Conservation (phyloP, 2,888 invertebrate species). For the Caenorhabditis sp. region DNA sequence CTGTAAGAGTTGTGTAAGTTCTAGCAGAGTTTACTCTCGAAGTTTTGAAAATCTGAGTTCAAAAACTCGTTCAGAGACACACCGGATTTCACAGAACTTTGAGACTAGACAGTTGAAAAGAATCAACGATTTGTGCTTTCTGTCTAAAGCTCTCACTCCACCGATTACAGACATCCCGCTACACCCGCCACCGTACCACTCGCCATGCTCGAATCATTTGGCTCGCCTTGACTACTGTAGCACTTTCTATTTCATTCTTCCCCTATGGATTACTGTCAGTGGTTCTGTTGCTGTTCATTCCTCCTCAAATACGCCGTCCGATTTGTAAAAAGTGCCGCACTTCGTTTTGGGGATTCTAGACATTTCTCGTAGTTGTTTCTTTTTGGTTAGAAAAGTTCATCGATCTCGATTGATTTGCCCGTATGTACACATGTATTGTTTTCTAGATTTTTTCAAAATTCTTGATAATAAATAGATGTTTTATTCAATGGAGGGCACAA, state of each 20-base stretch:
- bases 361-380: not conserved
- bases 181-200: constrained; percentile 62
- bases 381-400: too few relatives aligned
- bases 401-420: constrained; percentile 2
- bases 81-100: too few relatives aligned
- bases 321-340: constrained; percentile 56
- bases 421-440: constrained; percentile 17
- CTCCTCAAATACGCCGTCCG: constrained; percentile 50
- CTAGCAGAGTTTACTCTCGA: too few relatives aligned
- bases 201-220: constrained; percentile 51
- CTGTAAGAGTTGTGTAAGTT: constrained; percentile 60
- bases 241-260: constrained; percentile 49
- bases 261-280: constrained; percentile 59
- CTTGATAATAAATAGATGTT: too few relatives aligned
- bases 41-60: too few relatives aligned
- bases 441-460: too few relatives aligned
- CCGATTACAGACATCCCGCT: constrained; percentile 57
- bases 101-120: too few relatives aligned
- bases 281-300: constrained; percentile 44
- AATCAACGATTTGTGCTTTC: too few relatives aligned
- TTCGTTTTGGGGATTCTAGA: constrained; percentile 49
- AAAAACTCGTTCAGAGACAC: too few relatives aligned
- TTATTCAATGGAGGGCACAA: too few relatives aligned
- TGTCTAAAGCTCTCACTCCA: too few relatives aligned
- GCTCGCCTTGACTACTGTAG: constrained; percentile 40